A percentile compares a stretch with the other conserved stretches of the same genome.
Conservation (phyloP, 2,113 vertebrate species). For the Fulmarus glacialis region DNA sequence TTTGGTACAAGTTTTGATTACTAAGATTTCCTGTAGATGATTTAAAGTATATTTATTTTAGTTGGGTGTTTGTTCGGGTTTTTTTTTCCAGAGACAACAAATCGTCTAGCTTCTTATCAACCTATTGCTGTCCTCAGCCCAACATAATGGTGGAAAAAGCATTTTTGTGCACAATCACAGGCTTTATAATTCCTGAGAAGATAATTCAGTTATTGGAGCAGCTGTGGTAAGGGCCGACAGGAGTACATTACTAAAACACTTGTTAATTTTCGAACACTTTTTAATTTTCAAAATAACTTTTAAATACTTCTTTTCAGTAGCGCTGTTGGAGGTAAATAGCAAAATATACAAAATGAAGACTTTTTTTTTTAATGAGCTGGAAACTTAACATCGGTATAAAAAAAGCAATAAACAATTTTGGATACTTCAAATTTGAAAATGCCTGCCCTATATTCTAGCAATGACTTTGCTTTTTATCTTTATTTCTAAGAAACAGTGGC, state of each 20-base stretch:
- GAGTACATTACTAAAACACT: neutral
- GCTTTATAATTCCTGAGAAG: constrained; percentile 85
- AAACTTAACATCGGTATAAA: neutral
- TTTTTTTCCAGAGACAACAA: constrained; percentile 77
- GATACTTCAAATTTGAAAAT: neutral
- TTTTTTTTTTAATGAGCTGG: neutral
- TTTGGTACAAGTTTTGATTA: neutral
- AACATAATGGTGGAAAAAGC: constrained; percentile 56
- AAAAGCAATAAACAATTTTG: neutral
- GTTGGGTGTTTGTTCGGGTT: too few relatives aligned
- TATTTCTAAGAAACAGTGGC: neutral
- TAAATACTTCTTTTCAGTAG: neutral
- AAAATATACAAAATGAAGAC: neutral
- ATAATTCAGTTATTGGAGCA: constrained; percentile 80
- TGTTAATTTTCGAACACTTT: neutral
- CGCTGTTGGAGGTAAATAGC: neutral
- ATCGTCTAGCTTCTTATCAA: constrained; percentile 84
- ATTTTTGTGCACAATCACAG: constrained; percentile 81
- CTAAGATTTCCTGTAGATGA: neutral
- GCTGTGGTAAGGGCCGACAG: constrained; percentile 79
- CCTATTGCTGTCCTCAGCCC: constrained; percentile 84
- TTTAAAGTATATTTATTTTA: neutral
- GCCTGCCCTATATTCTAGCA: neutral
- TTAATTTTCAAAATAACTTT: neutral
- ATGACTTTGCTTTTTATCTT: neutral